phyloP scores from a whole-genome alignment of 2,797 vertebrate species.

The Peromyscus melanophrys region DNA sequence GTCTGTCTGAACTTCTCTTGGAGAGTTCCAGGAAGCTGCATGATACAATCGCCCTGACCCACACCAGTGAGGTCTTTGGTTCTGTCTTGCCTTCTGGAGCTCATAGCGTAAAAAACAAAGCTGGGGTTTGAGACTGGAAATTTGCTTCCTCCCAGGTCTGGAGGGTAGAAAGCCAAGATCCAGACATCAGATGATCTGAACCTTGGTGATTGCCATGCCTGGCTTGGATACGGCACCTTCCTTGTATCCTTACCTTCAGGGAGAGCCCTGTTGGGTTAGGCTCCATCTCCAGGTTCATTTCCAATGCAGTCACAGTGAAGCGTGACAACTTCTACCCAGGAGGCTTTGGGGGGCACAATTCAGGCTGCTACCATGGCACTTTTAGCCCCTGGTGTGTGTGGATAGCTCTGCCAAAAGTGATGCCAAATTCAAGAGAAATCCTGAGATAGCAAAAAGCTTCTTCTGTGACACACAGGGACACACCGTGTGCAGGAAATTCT shows the following conservation, averaged over 20 bases:
- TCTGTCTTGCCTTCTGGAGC: not conserved
- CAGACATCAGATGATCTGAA: not conserved
- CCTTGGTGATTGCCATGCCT: not conserved
- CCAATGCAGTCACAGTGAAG: too few relatives aligned
- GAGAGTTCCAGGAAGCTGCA: not conserved
- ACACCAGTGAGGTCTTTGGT: not conserved
- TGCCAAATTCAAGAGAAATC: not conserved
- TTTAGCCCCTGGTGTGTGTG: too few relatives aligned
- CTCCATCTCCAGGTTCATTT: rapidly evolving
- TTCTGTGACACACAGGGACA: not conserved
- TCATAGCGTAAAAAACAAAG: not conserved
- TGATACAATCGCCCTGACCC: not conserved
- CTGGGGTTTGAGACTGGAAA: not conserved
- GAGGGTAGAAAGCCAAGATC: too few relatives aligned
- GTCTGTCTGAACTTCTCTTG: not conserved
- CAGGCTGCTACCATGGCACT: rapidly evolving
- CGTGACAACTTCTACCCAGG: rapidly evolving
- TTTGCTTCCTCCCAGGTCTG: not conserved
- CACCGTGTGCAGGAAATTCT: rapidly evolving
- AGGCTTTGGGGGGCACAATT: not conserved
- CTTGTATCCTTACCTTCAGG: not conserved
- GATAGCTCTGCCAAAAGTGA: not conserved
- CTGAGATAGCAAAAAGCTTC: too few relatives aligned
- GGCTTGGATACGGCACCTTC: too few relatives aligned
- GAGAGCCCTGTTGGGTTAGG: not conserved